Evolutionary conservation across 2,797 vertebrate species (phyloP).

Genomic region (Crenuchus spilurus): DNA sequence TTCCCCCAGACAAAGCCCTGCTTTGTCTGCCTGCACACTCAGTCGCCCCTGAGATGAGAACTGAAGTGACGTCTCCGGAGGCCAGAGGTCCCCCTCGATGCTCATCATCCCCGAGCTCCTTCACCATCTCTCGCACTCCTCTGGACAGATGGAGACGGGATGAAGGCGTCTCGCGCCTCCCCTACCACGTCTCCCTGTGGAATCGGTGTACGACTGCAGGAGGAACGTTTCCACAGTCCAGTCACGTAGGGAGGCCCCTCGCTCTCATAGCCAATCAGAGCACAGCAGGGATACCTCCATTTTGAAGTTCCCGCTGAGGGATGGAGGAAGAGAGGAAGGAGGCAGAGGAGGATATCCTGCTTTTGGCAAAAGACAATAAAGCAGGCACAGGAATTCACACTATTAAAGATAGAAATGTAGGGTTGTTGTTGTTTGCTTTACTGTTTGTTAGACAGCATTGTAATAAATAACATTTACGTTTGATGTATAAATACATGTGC

Average conservation of each 20-base stretch:
- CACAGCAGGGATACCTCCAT: slow-evolving; percentile 45
- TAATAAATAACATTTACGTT: no score
- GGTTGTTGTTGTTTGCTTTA: no score
- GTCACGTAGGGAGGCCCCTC: slow-evolving; percentile 41
- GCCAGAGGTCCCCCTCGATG: slow-evolving; percentile 55
- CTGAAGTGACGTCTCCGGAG: slow-evolving; percentile 78
- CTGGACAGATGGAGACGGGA: slow-evolving; percentile 73
- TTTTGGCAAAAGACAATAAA: slow-evolving; percentile 11
- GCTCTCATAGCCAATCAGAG: slow-evolving; percentile 39
- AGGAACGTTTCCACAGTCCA: slow-evolving; percentile 40
- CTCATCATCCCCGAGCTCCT: slow-evolving; percentile 26
- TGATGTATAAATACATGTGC: no score
- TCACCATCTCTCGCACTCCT: slow-evolving; percentile 25
- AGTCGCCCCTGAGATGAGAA: slow-evolving; percentile 76
- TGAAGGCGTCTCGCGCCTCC: slow-evolving; percentile 58
- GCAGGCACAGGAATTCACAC: no score
- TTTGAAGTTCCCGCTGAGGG: slow-evolving; percentile 49
- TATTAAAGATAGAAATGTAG: no score
- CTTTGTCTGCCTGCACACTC: slow-evolving; percentile 76
- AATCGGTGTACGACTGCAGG: slow-evolving; percentile 26
- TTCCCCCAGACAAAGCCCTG: slow-evolving; percentile 72
- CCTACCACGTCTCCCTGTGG: slow-evolving; percentile 17
- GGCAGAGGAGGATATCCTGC: slow-evolving; percentile 8
- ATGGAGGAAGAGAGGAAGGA: slow-evolving; percentile 21
- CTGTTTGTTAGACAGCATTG: no score